Base-by-base conservation (phyloP, 2,888 invertebrate species). In the Lutraria lutraria region DNA sequence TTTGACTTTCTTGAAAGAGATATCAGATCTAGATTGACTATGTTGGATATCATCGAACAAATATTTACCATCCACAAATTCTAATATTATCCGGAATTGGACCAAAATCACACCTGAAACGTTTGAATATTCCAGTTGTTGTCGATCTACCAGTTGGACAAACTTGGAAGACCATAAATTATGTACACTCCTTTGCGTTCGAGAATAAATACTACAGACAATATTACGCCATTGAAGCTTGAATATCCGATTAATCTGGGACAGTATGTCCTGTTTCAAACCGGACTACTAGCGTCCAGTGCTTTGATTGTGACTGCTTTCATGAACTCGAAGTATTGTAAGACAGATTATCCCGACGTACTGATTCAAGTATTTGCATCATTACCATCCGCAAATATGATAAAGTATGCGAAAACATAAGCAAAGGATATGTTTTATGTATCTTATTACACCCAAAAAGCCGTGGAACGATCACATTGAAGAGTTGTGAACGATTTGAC, bases 401-500 rank as follows among this genome's bases (percentile, higher is more conserved):
- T 68, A 0, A 86, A 86, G 43, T 21, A 56, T 4, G 81, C 86
- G 79, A 19, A 60, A n/a, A 43, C 63, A 29, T 79, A 83, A 81
- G 43, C 80, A 10, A 29, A 83, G 19, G 86, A 83, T 43, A 29
- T 86, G 16, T 88, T 81, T 60, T 56, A 34, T 31, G 21, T 0
- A 88, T 86, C 6, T 19, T 92, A 15, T 72, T 93, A 10, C 92
- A 94, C 21, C 98, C 98, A 97, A 89, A 99, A 98, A 96, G 98
- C 89, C 97, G 98, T 10, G 99, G 99, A 0, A 97, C n/a, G n/a
- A n/a, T n/a, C n/a, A n/a, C n/a, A n/a, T n/a, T n/a, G n/a, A n/a
- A n/a, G n/a, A n/a, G n/a, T 92, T 96, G 97, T 0, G 98, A 99
- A 97, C 98, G 98, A 0, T 97, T 97, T 43, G 98, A 98, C 89